phyloP scores from a whole-genome alignment of 2,888 invertebrate genomes.

The Cerceris ruficornis region DNA sequence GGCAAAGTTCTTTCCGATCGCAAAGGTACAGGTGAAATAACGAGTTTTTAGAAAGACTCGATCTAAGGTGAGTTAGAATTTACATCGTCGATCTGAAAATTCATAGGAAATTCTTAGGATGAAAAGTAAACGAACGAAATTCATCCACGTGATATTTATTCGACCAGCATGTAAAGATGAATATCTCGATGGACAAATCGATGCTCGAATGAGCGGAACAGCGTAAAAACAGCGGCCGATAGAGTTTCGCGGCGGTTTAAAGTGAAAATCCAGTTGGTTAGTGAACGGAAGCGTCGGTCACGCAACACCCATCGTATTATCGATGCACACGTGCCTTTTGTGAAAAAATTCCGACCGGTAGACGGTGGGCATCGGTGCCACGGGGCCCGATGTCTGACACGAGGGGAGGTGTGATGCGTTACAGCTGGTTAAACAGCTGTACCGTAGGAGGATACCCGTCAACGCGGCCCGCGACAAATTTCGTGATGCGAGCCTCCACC shows the following conservation, averaged over 20 bases:
- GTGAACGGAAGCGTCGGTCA: slow-evolving; percentile 66
- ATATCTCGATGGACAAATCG: no score
- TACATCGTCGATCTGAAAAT: no score
- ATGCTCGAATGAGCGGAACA: no score
- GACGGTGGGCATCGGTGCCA: slow-evolving; percentile 26
- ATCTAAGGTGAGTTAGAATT: no score
- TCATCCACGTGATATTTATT: no score
- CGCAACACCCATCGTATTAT: slow-evolving; percentile 67
- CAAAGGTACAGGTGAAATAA: no score
- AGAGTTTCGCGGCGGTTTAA: neutral
- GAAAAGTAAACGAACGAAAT: no score
- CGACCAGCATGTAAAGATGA: no score
- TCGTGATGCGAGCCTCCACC: slow-evolving; percentile 50
- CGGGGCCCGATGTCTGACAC: slow-evolving; percentile 35
- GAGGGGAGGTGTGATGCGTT: slow-evolving; percentile 66
- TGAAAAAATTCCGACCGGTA: slow-evolving; percentile 66
- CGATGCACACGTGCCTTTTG: slow-evolving; percentile 69
- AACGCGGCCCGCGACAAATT: slow-evolving; percentile 66
- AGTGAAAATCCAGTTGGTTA: slow-evolving; percentile 36
- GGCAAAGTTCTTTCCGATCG: no score
- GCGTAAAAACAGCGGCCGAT: no score
- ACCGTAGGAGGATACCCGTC: slow-evolving; percentile 62
- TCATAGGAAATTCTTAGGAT: no score
- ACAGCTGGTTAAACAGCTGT: slow-evolving; percentile 76
- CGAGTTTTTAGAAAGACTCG: no score